Base-by-base conservation (phyloP, 2,888 invertebrate genomes). In the Agrilus biguttatus region DNA sequence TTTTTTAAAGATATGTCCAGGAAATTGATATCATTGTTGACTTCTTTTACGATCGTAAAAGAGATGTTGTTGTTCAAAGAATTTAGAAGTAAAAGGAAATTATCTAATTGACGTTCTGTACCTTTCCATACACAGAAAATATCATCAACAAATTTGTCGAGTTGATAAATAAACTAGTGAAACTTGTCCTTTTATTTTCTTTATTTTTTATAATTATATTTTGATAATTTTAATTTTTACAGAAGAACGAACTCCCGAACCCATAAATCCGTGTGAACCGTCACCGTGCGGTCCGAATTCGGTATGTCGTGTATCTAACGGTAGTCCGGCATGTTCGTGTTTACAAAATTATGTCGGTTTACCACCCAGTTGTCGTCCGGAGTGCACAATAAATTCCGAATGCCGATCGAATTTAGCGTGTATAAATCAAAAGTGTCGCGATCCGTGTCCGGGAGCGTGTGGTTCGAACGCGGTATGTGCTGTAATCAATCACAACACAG, bases 211-310 rank as follows among this genome's bases (percentile, higher is more conserved):
- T n/a, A n/a, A n/a, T n/a, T n/a, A n/a, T n/a, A n/a, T n/a, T n/a
- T n/a, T n/a, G 14, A 14, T n/a, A 10, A 34, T 5, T 36, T 6
- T 21, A 44, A 39, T 34, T 8, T 13, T 39, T 14, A 8, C 32
- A 13, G 13, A 14, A 14, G 14, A 36, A 23, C 32, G 35, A 32
- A 10, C 10, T 33, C 33, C 10, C 10, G 53, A 51, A 42, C 48
- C 49, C 12, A 19, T 38, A 36, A 77, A 48, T 78, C 80, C 82
- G 19, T 84, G 84, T 56, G 60, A 72, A 38, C 83, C 83, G 39
- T 79, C 82, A 37, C 83, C 83, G n/a, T 85, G 84, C 59, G 85
- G 84, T 34, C 78, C 83, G 35, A 83, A 83, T 56, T 82, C 83
- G 61, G 74, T 77, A 59, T 85, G 85, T 63, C 76, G 78, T 55